These are phyloP conservation scores for Corythornis madagascariensis DNA, from an alignment of 2,113 vertebrate species.

Conservation along the genomic window DNA sequence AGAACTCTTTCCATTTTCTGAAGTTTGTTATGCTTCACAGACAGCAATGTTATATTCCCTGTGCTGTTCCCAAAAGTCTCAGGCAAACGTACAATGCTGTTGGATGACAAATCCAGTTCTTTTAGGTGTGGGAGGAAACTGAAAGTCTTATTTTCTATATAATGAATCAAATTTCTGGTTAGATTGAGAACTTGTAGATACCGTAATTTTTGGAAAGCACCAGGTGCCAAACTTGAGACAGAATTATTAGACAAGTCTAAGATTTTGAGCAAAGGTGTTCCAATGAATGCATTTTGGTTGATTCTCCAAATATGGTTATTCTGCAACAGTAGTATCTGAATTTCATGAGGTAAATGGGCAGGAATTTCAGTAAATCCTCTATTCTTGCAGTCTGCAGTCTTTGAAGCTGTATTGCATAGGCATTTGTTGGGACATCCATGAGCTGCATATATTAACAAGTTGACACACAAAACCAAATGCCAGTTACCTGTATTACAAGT, in stretches of 20 bases:
- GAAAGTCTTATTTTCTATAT: constrained; percentile 86
- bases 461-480: constrained; percentile 65
- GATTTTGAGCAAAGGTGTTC: constrained; percentile 81
- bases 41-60: constrained; percentile 87
- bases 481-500: constrained; percentile 74
- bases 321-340: constrained; percentile 87
- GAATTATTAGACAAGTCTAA: constrained; percentile 94
- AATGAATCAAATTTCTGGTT: constrained; percentile 86
- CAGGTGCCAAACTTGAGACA: constrained; percentile 82
- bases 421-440: constrained; percentile 86
- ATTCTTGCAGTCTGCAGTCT: constrained; percentile 88
- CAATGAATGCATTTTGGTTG: constrained; percentile 82
- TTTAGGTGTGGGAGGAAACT: constrained; percentile 84
- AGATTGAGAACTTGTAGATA: constrained; percentile 86
- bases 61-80: constrained; percentile 82
- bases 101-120: constrained; percentile 90
- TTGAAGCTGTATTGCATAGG: constrained; percentile 80
- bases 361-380: constrained; percentile 88
- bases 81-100: constrained; percentile 85
- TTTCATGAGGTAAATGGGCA: constrained; percentile 80
- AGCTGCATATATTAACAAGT: constrained; percentile 54
- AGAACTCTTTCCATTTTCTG: constrained; percentile 84
- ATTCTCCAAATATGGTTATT: constrained; percentile 89
- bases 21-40: constrained; percentile 86
- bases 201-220: constrained; percentile 83